phyloP scores from a whole-genome alignment of 2,113 vertebrate species.

The Xenopus borealis region DNA sequence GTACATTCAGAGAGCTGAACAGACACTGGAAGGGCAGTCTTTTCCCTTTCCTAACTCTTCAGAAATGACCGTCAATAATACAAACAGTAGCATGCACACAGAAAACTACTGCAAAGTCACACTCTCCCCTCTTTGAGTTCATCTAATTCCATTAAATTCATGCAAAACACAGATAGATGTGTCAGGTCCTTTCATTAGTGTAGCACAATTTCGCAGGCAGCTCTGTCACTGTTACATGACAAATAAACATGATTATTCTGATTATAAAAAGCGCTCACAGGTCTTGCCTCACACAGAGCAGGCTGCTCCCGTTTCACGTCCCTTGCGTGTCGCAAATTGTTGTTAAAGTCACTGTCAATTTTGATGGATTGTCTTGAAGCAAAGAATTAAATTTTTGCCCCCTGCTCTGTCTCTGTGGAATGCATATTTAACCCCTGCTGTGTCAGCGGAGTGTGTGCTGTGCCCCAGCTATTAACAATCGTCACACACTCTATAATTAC shows the following conservation, averaged over 20 bases:
- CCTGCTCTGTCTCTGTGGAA: slow-evolving; percentile 66
- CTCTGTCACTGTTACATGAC: slow-evolving; percentile 35
- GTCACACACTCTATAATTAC: slow-evolving; percentile 75
- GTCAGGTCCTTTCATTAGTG: neutral
- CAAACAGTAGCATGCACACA: neutral
- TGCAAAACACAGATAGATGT: neutral
- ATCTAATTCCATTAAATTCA: neutral
- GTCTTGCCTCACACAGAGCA: slow-evolving; percentile 68
- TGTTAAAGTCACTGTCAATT: slow-evolving; percentile 76
- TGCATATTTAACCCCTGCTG: slow-evolving; percentile 56
- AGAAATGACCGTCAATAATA: too few species aligned
- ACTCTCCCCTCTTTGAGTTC: neutral
- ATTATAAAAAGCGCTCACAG: slow-evolving; percentile 50
- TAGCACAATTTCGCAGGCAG: neutral
- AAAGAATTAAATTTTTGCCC: slow-evolving; percentile 73
- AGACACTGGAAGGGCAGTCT: too few species aligned
- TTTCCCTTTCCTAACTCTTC: too few species aligned
- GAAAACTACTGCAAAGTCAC: neutral
- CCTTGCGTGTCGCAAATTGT: slow-evolving; percentile 69
- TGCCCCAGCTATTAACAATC: slow-evolving; percentile 61
- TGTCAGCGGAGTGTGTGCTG: slow-evolving; percentile 73
- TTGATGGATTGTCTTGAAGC: slow-evolving; percentile 86
- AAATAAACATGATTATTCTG: slow-evolving; percentile 34
- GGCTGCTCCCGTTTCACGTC: slow-evolving; percentile 74
- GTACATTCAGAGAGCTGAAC: too few species aligned